Base-by-base conservation (phyloP, 2,113 vertebrate species). In the Pelecanus crispus region DNA sequence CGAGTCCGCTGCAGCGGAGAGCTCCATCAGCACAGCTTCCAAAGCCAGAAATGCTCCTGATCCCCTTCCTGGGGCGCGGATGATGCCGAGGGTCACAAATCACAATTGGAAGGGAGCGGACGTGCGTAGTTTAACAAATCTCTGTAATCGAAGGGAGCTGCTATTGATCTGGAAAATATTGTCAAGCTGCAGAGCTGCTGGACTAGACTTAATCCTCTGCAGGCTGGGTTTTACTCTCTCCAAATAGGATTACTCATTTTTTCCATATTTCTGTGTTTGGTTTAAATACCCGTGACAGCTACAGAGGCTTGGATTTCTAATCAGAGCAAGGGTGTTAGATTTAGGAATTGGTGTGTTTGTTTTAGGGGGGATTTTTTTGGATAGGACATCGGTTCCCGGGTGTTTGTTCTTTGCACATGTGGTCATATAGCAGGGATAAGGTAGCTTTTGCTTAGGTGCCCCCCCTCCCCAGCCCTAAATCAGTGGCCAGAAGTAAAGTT, bases 201-300 rank as follows among this genome's bases (percentile, higher is more conserved):
- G 81, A 71, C 79, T 56, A 18, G 91, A 47, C 85, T 90, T 95
- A 95, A 97, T 97, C 93, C 90, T 96, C 95, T 94, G 82, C 85
- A 90, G 94, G 67, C 94, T 90, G 93, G 52, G 55, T 72, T 97
- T 95, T 86, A 40, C 67, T 89, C 86, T 66, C 68, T 93, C 85
- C 93, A 97, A 93, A 92, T 74, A 86, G 77, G 80, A 93, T 97
- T 97, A 95, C 82, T 96, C 88, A 72, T 93, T 93, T 96, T 94
- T 97, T 96, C 92, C 95, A 31, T 93, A 88, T 95, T 96, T 96
- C 90, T 92, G 53, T 81, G 88, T 96, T 97, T 86, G 70, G 86
- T 94, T 96, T 86, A 88, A 96, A 94, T 94, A 94, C 88, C 95
- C 90, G 0, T 87, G 86, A 93, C 88, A 50, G 86, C 86, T 95